Base-by-base conservation (phyloP, 2,888 invertebrate genomes). In the Cenopis cana region DNA sequence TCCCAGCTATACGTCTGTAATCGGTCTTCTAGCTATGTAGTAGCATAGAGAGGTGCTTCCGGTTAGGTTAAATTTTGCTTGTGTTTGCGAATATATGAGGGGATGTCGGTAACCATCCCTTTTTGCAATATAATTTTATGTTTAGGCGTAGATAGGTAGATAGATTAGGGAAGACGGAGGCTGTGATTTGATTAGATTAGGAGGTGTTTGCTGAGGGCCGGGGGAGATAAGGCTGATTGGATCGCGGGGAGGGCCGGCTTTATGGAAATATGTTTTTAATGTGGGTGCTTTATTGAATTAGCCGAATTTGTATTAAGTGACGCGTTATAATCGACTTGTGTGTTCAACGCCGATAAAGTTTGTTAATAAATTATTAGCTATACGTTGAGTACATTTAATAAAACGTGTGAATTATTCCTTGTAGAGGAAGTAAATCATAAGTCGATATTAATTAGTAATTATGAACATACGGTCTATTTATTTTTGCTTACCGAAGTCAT, bases 121-220 rank as follows among this genome's bases (percentile, higher is more conserved):
- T 92, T 93, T 92, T 92, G 93, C 88, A 88, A 90, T 92, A 92
- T 92, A 90, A 92, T 92, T 91, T 91, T 88, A 91, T 89, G 91
- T 90, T 89, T 89, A 86, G 88, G 88, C 85, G 86, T 89, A 92
- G 93, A 91, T 93, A 91, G 91, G 91, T 87, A 87, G 88, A 90
- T 87, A 93, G 92, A 93, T 93, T 91, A 91, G 89, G 90, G 89
- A 91, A 91, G 91, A 89, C 88, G 90, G 93, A 93, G 91, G 90
- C 91, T 92, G 93, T 86, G 93, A 93, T 93, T 93, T 92, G 92
- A 93, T 93, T 93, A 92, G 93, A 93, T 93, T 93, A 92, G 92
- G 90, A 92, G 93, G 93, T 93, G 93, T 93, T 91, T 83, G 91
- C 85, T 81, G 85, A 82, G 88, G 90, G 87, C 82, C 82, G 89